These are phyloP conservation scores for Fulica atra DNA, from an alignment of 2,113 vertebrate genomes.

Conservation along the genomic window DNA sequence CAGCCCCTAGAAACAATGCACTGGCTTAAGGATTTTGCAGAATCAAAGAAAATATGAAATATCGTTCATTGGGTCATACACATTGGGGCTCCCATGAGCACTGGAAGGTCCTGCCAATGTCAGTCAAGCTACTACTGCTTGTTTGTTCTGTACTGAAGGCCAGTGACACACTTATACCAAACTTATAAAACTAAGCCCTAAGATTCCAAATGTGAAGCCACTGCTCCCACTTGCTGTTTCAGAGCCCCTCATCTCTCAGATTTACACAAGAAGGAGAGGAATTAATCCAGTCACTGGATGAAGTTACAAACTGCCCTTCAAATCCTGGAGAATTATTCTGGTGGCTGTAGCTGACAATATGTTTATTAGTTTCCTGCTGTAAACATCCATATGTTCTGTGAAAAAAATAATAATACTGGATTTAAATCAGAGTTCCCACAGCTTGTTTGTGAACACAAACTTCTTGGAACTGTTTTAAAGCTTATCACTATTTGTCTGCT, in stretches of 20 bases:
- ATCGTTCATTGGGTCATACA: not conserved
- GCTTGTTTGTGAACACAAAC: not conserved
- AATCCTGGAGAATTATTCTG: not conserved
- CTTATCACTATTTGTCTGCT: not conserved
- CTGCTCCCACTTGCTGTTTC: not conserved
- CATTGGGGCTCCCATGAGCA: not conserved
- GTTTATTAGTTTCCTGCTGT: not conserved
- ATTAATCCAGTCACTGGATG: not conserved
- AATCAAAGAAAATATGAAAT: not conserved
- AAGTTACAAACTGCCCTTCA: not conserved
- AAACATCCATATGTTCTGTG: not conserved
- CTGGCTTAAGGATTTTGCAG: not conserved
- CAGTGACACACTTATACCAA: not conserved
- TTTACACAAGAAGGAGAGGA: not conserved
- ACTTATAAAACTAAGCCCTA: not conserved
- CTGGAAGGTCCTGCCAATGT: not conserved
- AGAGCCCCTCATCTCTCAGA: not conserved
- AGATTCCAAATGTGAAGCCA: not conserved
- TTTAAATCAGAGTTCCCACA: slow-evolving; percentile 23
- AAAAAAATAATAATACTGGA: not conserved
- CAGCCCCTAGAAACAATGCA: not conserved
- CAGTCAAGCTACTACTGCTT: not conserved
- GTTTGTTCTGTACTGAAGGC: not conserved
- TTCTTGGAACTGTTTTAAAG: slow-evolving; percentile 44
- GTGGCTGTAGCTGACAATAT: not conserved